phyloP scores from a whole-genome alignment of 2,113 vertebrate genomes.

The Rhizomys pruinosus region DNA sequence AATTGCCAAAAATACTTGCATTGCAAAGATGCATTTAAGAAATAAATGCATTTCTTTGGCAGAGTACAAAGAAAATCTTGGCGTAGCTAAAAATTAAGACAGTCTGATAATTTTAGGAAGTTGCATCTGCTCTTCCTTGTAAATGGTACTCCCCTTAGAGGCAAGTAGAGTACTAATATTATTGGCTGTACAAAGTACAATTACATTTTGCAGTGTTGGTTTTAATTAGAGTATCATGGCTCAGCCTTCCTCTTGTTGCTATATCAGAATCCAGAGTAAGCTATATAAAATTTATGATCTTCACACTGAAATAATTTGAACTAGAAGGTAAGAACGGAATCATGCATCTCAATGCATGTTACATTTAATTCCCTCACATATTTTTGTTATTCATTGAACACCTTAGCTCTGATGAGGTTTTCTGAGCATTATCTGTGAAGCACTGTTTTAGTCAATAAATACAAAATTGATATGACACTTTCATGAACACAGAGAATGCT shows the following conservation, averaged over 20 bases:
- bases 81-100: constrained; percentile 11
- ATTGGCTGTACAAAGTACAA: not conserved
- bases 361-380: not conserved
- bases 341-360: not conserved
- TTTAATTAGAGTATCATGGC: constrained; percentile 58
- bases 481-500: not conserved
- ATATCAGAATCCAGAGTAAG: constrained; percentile 7
- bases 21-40: not conserved
- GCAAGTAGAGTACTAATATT: not conserved
- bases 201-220: not conserved
- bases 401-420: not conserved
- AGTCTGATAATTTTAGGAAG: not conserved
- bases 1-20: constrained; percentile 32
- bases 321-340: not conserved
- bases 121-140: not conserved
- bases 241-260: not conserved
- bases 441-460: not conserved
- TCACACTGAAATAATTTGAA: not conserved
- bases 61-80: constrained; percentile 57
- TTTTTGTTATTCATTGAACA: not conserved
- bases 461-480: not conserved
- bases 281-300: not conserved
- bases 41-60: no score
- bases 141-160: not conserved
- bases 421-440: not conserved